These are phyloP conservation scores for Oncorhynchus clarkii DNA, from an alignment of 2,113 vertebrate species.

Conservation along the genomic window DNA sequence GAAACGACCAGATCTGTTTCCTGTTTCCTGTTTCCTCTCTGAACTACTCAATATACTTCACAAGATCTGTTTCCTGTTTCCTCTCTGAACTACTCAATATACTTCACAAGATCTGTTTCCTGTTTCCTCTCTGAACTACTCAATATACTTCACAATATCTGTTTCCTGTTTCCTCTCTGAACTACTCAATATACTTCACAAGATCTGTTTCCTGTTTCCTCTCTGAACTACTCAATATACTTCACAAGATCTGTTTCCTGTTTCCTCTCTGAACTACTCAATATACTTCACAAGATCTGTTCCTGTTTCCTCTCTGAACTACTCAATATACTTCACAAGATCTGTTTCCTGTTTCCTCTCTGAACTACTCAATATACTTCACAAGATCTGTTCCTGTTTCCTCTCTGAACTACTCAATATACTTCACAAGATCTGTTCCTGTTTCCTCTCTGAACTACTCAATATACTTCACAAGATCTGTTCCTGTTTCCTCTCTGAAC, in stretches of 20 bases:
- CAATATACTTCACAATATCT: neutral
- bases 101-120: neutral
- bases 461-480: no score
- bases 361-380: no score
- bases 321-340: no score
- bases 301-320: conserved; percentile 17
- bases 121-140: conserved; percentile 17
- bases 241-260: neutral
- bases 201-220: conserved; percentile 1
- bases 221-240: conserved; percentile 11
- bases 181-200: conserved; percentile 11
- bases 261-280: conserved; percentile 18
- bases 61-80: neutral
- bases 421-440: no score
- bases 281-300: neutral
- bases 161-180: conserved; percentile 10
- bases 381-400: no score
- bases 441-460: no score
- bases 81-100: conserved; percentile 15
- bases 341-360: no score
- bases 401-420: no score
- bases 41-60: conserved; percentile 11
- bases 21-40: conserved; percentile 13
- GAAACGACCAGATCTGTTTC: neutral
- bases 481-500: no score